A percentile compares a stretch with the other conserved stretches of the same genome.
These are phyloP conservation scores for Yponomeuta plumbellus DNA, from an alignment of 2,888 invertebrate species.

Conservation along the genomic window DNA sequence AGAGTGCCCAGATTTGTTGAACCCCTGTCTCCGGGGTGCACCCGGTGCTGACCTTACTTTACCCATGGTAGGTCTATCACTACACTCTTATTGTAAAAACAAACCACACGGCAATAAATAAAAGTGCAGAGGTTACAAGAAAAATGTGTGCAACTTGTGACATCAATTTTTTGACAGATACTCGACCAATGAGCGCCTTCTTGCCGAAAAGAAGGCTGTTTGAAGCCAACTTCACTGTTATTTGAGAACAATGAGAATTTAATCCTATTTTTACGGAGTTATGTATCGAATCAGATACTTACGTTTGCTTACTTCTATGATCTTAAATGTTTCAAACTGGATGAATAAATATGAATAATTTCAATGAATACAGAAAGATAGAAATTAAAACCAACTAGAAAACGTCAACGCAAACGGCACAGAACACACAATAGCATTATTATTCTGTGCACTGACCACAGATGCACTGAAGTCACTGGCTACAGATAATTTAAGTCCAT, in stretches of 20 bases:
- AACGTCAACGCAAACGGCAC: too few species aligned
- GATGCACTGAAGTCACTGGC: too few species aligned
- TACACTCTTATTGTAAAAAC: constrained; percentile 7
- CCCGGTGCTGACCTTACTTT: constrained; percentile 84
- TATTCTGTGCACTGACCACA: too few species aligned
- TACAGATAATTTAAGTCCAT: too few species aligned
- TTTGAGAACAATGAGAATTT: background rate
- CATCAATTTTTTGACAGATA: background rate
- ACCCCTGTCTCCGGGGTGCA: constrained; percentile 87
- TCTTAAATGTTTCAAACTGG: too few species aligned
- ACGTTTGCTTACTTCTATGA: background rate
- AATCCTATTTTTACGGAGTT: background rate
- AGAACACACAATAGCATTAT: too few species aligned
- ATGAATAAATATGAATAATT: too few species aligned
- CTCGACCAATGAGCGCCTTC: background rate
- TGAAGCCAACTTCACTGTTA: constrained; percentile 1
- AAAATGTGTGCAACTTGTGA: constrained; percentile 1
- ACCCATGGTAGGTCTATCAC: constrained; percentile 75
- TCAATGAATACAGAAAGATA: too few species aligned
- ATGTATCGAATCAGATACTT: background rate
- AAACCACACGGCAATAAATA: background rate
- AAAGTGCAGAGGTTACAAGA: constrained; percentile 15
- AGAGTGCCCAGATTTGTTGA: constrained; percentile 92
- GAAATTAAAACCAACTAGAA: too few species aligned
- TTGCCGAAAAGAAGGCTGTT: background rate